Evolutionary conservation across 1,140 invertebrate genomes (phyloP).

Genomic region (Penaeus chinensis): DNA sequence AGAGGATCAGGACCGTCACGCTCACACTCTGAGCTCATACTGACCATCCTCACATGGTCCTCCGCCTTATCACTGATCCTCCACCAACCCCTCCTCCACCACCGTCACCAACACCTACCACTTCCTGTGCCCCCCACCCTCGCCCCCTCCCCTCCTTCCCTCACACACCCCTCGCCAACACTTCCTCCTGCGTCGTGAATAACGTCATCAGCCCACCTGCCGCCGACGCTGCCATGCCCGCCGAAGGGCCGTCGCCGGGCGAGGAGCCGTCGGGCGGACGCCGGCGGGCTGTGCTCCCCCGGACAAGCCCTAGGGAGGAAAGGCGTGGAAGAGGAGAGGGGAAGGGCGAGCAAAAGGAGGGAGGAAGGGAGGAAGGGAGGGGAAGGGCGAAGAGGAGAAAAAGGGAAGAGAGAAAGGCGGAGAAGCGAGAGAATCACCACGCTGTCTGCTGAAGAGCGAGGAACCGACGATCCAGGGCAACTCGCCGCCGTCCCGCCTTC

Average conservation of each 20-base stretch:
- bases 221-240: slow-evolving; percentile 1
- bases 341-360: background rate
- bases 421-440: background rate
- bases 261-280: background rate
- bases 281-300: background rate
- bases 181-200: background rate
- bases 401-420: background rate
- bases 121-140: slow-evolving; percentile 20
- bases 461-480: background rate
- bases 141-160: slow-evolving; percentile 10
- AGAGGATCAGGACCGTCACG: background rate
- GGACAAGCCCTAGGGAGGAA: background rate
- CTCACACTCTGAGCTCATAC: slow-evolving; percentile 39
- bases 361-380: background rate
- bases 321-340: background rate
- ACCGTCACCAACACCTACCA: slow-evolving; percentile 31
- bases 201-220: background rate
- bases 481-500: too few species aligned
- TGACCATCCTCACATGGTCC: slow-evolving; percentile 47
- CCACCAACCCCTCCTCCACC: slow-evolving; percentile 20
- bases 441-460: background rate
- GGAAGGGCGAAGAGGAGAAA: background rate
- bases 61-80: slow-evolving; percentile 44
- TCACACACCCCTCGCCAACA: slow-evolving; percentile 1
- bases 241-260: background rate